Evolutionary conservation across 1,140 invertebrate genomes (phyloP).

Genomic region (Temnothorax longispinosus): DNA sequence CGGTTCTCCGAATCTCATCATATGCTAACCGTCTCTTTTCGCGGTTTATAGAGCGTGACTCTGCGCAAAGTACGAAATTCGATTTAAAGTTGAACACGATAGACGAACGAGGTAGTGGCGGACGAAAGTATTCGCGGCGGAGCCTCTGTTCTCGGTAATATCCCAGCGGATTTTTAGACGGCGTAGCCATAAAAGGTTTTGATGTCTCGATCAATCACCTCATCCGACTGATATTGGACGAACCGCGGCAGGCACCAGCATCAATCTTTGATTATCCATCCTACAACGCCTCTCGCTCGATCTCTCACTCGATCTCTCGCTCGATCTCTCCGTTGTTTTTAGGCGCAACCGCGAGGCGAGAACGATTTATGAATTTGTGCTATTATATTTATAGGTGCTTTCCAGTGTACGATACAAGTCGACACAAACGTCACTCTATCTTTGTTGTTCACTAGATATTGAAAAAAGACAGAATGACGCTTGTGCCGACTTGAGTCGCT

Average conservation of each 20-base stretch:
- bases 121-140: conserved; percentile 39
- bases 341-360: neutral
- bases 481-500: no score
- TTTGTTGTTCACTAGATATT: no score
- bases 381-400: neutral
- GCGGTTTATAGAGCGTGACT: conserved; percentile 45
- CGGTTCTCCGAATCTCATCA: conserved; percentile 31
- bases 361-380: conserved; percentile 43
- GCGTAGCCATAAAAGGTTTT: conserved; percentile 61
- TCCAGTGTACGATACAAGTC: no score
- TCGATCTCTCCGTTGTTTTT: conserved; percentile 48
- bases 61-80: conserved; percentile 49
- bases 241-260: conserved; percentile 60
- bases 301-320: conserved; percentile 34
- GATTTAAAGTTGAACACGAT: conserved; percentile 61
- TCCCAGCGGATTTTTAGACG: conserved; percentile 63
- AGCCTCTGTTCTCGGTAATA: conserved; percentile 55
- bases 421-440: no score
- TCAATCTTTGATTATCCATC: conserved; percentile 77
- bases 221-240: conserved; percentile 73
- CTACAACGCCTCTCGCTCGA: conserved; percentile 38
- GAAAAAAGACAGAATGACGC: no score
- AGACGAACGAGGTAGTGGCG: conserved; percentile 36
- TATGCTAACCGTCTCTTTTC: conserved; percentile 49
- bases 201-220: conserved; percentile 73